phyloP scores from a whole-genome alignment of 2,113 vertebrate genomes.

The Aviceda subcristata region DNA sequence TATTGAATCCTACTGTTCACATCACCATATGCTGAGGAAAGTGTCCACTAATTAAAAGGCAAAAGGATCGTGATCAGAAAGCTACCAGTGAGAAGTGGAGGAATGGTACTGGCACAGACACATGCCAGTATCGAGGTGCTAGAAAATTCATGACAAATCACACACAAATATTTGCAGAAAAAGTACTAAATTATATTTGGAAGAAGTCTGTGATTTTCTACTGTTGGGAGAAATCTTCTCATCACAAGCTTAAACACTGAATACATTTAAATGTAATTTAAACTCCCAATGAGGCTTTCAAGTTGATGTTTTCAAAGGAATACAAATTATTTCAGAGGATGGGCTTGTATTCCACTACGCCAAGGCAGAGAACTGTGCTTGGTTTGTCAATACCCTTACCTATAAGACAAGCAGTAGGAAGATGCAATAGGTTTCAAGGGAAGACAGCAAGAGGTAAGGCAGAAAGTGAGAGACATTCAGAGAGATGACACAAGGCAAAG shows the following conservation, averaged over 20 bases:
- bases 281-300: background rate
- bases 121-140: background rate
- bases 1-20: accelerated
- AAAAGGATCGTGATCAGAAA: background rate
- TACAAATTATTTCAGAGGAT: background rate
- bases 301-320: background rate
- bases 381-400: background rate
- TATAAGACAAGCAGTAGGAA: background rate
- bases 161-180: background rate
- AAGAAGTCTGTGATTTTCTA: slow-evolving; percentile 11
- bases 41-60: background rate
- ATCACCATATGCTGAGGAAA: background rate
- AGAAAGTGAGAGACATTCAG: background rate
- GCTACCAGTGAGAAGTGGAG: background rate
- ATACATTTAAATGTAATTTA: slow-evolving; percentile 5
- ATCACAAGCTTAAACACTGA: background rate
- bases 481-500: background rate
- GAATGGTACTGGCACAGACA: background rate
- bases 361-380: background rate
- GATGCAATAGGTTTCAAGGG: background rate
- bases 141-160: background rate
- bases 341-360: background rate
- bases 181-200: background rate
- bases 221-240: background rate
- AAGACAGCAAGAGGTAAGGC: background rate